phyloP scores from a whole-genome alignment of 2,888 invertebrate species.

The Plagodis pulveraria region DNA sequence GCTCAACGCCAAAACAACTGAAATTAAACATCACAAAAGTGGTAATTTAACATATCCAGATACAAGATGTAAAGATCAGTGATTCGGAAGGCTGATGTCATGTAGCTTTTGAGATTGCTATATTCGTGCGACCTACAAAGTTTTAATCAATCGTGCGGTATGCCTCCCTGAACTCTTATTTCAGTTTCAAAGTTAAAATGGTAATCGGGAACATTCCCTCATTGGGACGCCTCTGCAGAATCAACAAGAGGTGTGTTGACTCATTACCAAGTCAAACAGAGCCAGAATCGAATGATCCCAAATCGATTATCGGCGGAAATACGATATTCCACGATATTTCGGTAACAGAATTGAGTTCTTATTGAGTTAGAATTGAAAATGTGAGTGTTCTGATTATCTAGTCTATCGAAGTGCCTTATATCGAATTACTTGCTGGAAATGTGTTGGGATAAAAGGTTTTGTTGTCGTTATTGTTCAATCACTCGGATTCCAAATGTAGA shows the following conservation, averaged over 20 bases:
- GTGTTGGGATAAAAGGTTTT: no score
- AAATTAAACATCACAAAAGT: no score
- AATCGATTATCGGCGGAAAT: slow-evolving; percentile 38
- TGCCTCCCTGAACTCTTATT: no score
- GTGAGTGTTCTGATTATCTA: slow-evolving; percentile 21
- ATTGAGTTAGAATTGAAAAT: slow-evolving; percentile 23
- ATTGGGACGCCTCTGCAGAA: slow-evolving; percentile 2
- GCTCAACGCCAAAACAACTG: no score
- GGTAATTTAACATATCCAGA: no score
- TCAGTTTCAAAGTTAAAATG: slow-evolving; percentile 12
- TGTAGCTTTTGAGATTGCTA: no score
- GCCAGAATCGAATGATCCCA: slow-evolving; percentile 35
- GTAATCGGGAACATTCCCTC: slow-evolving; percentile 11
- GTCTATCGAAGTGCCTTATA: slow-evolving; percentile 11
- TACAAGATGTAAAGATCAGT: no score
- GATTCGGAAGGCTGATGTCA: no score
- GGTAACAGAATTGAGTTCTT: slow-evolving; percentile 17
- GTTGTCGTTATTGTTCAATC: not conserved
- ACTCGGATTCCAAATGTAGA: not conserved
- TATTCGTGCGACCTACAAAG: no score
- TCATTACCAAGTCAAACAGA: slow-evolving; percentile 52
- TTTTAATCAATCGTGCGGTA: no score
- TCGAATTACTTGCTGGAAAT: slow-evolving; percentile 5
- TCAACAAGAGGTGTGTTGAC: slow-evolving; percentile 39
- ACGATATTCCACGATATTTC: slow-evolving; percentile 20